Conservation (phyloP, 1,140 invertebrate genomes). For the Lucilia sericata region DNA sequence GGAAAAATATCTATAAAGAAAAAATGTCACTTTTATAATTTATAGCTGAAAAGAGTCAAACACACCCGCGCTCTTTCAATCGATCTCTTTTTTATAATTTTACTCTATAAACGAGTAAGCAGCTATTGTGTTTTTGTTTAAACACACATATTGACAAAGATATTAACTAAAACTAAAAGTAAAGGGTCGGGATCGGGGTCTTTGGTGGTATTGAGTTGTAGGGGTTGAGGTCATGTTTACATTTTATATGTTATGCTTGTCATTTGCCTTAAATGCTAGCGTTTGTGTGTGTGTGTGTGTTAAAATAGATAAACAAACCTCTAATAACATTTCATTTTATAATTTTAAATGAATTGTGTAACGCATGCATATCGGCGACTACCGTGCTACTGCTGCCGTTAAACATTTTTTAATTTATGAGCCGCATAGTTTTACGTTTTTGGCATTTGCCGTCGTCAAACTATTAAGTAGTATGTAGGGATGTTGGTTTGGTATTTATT, state of each 20-base stretch:
- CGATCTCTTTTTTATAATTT: not conserved
- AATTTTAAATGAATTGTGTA: not conserved
- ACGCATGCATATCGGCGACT: not conserved
- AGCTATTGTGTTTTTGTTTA: no score
- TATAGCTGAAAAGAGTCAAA: not conserved
- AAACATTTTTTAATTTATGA: not conserved
- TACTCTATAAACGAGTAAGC: not conserved
- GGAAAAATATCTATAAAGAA: conserved; percentile 20
- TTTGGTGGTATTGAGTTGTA: not conserved
- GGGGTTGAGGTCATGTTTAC: conserved; percentile 41
- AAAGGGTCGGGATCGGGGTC: not conserved
- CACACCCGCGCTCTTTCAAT: not conserved
- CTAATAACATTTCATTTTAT: not conserved
- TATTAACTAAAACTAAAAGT: conserved; percentile 1
- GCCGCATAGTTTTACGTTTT: not conserved
- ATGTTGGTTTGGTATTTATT: not conserved
- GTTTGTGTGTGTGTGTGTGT: no score
- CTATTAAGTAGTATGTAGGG: no score
- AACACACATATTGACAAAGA: no score
- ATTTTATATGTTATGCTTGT: conserved; percentile 6
- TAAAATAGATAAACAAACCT: not conserved
- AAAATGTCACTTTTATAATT: conserved; percentile 12
- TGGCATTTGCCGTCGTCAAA: no score
- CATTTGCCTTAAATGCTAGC: not conserved
- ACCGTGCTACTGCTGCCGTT: not conserved